Conservation (phyloP, 2,113 vertebrate species). For the Chaetorhynchus papuensis region DNA sequence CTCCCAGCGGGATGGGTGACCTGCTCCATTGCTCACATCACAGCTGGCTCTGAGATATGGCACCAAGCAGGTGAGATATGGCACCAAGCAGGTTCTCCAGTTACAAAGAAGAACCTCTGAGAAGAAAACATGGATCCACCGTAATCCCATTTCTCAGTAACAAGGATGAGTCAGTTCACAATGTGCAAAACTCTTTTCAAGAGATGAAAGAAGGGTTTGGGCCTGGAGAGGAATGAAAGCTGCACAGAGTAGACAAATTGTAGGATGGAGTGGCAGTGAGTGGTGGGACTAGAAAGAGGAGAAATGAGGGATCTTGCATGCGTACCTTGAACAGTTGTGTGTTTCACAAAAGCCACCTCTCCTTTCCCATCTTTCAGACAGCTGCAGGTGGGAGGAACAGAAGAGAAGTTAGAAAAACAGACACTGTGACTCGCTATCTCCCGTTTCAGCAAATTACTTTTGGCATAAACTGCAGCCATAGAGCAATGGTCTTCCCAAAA, state of each 20-base stretch:
- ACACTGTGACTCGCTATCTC: neutral
- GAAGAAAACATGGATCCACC: neutral
- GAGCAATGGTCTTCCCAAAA: neutral
- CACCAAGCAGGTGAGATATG: neutral
- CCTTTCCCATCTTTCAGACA: constrained; percentile 80
- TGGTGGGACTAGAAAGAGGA: neutral
- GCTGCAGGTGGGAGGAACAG: constrained; percentile 52
- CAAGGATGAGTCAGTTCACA: neutral
- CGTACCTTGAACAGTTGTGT: constrained; percentile 81
- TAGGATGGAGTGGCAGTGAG: neutral
- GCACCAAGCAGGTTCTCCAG: neutral
- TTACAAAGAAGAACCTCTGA: neutral
- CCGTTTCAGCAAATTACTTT: neutral
- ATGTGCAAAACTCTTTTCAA: neutral
- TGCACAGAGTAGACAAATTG: neutral
- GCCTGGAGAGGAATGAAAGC: neutral
- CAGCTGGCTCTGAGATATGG: neutral
- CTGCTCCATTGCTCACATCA: neutral
- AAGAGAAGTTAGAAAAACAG: neutral
- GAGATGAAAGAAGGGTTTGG: neutral
- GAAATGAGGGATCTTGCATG: neutral
- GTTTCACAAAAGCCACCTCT: constrained; percentile 87
- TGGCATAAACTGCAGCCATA: neutral
- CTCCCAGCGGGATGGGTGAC: neutral
- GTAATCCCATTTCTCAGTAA: neutral